Evolutionary conservation across 2,888 invertebrate species (phyloP).

Genomic region (Hemistola chrysoprasaria): DNA sequence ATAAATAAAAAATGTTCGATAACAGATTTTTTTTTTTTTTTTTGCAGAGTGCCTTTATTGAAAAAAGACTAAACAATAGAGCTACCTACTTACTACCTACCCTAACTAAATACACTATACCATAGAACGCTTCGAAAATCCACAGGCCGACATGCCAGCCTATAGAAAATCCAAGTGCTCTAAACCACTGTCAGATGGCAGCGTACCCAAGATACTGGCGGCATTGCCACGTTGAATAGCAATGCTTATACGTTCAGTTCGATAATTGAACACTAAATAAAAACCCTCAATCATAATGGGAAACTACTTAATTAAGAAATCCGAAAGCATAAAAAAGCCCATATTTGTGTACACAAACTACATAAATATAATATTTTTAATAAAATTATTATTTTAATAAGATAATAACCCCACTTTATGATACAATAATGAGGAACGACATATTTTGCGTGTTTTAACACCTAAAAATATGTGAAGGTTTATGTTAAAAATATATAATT

Average conservation of each 20-base stretch:
- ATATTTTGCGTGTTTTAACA: conserved; percentile 57
- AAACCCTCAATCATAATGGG: conserved; percentile 5
- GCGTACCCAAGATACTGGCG: too few relatives aligned
- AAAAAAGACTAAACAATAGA: too few relatives aligned
- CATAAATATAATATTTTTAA: conserved; percentile 16
- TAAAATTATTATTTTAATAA: conserved; percentile 37
- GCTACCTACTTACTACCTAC: too few relatives aligned
- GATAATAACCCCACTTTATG: conserved; percentile 37
- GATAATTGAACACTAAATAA: conserved; percentile 3
- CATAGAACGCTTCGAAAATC: too few relatives aligned
- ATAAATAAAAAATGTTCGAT: conserved; percentile 14
- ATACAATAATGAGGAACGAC: conserved; percentile 40
- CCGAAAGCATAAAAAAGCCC: conserved; percentile 20
- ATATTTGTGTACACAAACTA: conserved; percentile 18
- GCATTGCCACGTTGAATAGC: too few relatives aligned
- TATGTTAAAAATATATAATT: conserved; percentile 31
- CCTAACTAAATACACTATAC: too few relatives aligned
- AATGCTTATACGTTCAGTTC: too few relatives aligned
- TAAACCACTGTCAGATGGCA: too few relatives aligned
- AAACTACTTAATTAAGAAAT: conserved; percentile 25
- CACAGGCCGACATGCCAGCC: too few relatives aligned
- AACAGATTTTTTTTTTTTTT: conserved; percentile 1
- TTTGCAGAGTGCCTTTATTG: too few relatives aligned
- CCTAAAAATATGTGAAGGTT: conserved; percentile 56
- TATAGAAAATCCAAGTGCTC: too few relatives aligned